Evolutionary conservation across 2,797 vertebrate species (phyloP).

Genomic region (Chaunax sp.): DNA sequence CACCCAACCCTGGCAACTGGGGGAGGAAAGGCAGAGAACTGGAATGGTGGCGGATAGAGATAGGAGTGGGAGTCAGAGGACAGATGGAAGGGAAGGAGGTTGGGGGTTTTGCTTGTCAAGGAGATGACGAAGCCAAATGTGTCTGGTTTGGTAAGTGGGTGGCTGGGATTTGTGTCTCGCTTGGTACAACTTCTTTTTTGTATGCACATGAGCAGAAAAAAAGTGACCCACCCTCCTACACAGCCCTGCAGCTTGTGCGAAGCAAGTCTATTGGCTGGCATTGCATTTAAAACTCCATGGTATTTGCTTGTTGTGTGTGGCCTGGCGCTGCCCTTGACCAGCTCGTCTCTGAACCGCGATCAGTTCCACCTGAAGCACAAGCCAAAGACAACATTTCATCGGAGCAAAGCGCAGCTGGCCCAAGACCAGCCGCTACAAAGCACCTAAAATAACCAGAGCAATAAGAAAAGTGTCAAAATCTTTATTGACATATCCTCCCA

Average conservation of each 20-base stretch:
- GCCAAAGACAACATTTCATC: slow-evolving; percentile 77
- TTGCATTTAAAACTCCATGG: slow-evolving; percentile 64
- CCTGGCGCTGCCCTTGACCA: slow-evolving; percentile 70
- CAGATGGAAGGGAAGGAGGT: slow-evolving; percentile 26
- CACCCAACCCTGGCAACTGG: slow-evolving; percentile 25
- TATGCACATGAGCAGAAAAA: slow-evolving; percentile 43
- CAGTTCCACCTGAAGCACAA: slow-evolving; percentile 68
- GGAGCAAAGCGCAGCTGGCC: slow-evolving; percentile 54
- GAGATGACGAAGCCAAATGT: slow-evolving; percentile 49
- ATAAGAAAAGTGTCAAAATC: slow-evolving; percentile 54
- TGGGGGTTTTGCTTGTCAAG: slow-evolving; percentile 40
- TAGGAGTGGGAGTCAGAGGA: slow-evolving; percentile 38
- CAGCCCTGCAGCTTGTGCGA: slow-evolving; percentile 49
- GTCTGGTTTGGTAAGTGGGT: slow-evolving; percentile 50
- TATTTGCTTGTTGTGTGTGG: slow-evolving; percentile 77
- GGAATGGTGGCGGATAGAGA: slow-evolving; percentile 19
- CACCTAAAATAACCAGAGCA: slow-evolving; percentile 66
- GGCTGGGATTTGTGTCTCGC: slow-evolving; percentile 49
- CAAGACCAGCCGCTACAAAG: slow-evolving; percentile 54
- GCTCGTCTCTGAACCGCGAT: slow-evolving; percentile 66
- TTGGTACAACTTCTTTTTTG: slow-evolving; percentile 26
- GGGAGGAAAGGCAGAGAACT: slow-evolving; percentile 22
- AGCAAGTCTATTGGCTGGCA: slow-evolving; percentile 69
- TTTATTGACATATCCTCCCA: slow-evolving; percentile 68
- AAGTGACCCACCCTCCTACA: slow-evolving; percentile 63